These are phyloP conservation scores for Acanthococcus lagerstroemiae DNA, from an alignment of 2,888 invertebrate species.

Conservation along the genomic window DNA sequence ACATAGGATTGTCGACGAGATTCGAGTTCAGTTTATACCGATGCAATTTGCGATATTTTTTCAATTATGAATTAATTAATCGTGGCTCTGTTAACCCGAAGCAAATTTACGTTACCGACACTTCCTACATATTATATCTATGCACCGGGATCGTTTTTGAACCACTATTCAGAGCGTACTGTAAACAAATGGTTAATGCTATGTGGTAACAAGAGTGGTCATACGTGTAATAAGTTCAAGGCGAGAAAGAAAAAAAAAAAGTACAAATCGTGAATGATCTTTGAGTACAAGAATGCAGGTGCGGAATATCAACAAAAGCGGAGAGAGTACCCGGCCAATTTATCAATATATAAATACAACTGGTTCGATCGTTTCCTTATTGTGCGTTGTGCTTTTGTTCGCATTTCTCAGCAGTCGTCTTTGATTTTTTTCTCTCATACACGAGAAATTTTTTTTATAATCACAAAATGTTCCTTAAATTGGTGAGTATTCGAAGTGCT, in stretches of 20 bases:
- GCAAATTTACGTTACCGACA: no score
- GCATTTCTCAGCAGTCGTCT: not conserved
- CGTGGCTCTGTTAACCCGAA: no score
- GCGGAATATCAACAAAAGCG: slow-evolving; percentile 5
- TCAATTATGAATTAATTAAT: no score
- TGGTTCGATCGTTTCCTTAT: slow-evolving; percentile 8
- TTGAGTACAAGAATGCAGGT: slow-evolving; percentile 2
- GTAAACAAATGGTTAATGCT: slow-evolving; percentile 11
- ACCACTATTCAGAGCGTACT: no score
- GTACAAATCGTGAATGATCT: slow-evolving; percentile 12
- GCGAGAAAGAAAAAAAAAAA: not conserved
- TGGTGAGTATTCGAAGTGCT: slow-evolving; percentile 17
- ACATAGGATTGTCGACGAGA: no score
- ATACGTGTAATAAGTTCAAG: slow-evolving; percentile 20
- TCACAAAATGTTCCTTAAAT: slow-evolving; percentile 22
- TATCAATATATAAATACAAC: slow-evolving; percentile 13
- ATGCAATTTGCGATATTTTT: no score
- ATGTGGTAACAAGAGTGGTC: slow-evolving; percentile 15
- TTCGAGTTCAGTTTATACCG: no score
- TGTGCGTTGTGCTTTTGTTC: slow-evolving; percentile 4
- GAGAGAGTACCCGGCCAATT: slow-evolving; percentile 16
- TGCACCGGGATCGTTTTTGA: no score
- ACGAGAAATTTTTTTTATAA: not conserved
- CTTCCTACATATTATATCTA: no score
- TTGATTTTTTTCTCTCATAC: not conserved